Evolutionary conservation across 1,140 invertebrate species (phyloP).

Genomic region (Antheraea pernyi): DNA sequence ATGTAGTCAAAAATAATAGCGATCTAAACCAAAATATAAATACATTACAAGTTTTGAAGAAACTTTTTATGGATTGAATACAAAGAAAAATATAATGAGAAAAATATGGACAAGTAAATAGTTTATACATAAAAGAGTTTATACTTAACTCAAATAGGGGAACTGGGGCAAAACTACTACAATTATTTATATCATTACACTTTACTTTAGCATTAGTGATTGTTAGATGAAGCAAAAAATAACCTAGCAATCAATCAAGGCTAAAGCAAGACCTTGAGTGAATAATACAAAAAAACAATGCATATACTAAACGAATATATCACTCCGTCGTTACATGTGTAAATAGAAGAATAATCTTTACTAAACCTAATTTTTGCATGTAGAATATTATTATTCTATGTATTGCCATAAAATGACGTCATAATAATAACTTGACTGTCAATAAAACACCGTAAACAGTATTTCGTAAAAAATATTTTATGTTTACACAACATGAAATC

Average conservation of each 20-base stretch:
- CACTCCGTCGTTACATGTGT: not conserved
- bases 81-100: too few species aligned
- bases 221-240: slow-evolving; percentile 34
- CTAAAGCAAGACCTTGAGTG: slow-evolving; percentile 30
- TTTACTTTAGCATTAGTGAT: slow-evolving; percentile 12
- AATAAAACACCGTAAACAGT: slow-evolving; percentile 74
- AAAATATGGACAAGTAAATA: too few species aligned
- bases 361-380: slow-evolving; percentile 9
- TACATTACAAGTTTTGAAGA: too few species aligned
- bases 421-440: slow-evolving; percentile 69
- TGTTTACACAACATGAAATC: not conserved
- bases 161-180: too few species aligned
- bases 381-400: slow-evolving; percentile 21
- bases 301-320: not conserved
- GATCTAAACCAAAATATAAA: too few species aligned
- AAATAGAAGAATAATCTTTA: not conserved
- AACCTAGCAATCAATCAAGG: slow-evolving; percentile 37
- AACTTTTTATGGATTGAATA: too few species aligned
- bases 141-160: too few species aligned
- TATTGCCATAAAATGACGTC: slow-evolving; percentile 40
- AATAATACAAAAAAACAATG: not conserved
- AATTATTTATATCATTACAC: not conserved
- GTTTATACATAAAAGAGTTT: too few species aligned
- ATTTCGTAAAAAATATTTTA: slow-evolving; percentile 17
- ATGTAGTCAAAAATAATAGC: too few species aligned